Evolutionary conservation across 2,113 vertebrate species (phyloP).

Genomic region (Terrapene triunguis): DNA sequence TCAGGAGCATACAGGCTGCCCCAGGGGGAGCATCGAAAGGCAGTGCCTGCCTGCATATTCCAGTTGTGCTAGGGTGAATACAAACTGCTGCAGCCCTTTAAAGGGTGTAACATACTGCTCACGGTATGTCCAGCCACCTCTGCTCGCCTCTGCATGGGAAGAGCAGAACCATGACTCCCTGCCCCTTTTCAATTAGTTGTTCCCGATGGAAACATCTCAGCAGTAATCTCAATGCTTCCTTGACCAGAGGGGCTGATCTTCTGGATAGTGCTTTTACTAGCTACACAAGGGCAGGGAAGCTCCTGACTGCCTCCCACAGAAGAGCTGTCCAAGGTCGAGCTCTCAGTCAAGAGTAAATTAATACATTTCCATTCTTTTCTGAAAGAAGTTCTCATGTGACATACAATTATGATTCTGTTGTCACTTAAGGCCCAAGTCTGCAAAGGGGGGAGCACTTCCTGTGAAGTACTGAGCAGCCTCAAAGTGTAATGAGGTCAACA

Average conservation of each 20-base stretch:
- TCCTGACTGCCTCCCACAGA: background rate
- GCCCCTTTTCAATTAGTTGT: background rate
- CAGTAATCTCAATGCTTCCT: background rate
- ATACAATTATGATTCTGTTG: background rate
- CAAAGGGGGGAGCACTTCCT: background rate
- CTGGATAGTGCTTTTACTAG: background rate
- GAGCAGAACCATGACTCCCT: background rate
- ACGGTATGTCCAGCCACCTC: background rate
- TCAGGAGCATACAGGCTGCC: background rate
- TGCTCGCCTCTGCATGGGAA: background rate
- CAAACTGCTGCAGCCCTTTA: background rate
- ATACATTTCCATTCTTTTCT: background rate
- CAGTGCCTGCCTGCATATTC: background rate
- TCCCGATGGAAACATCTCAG: background rate
- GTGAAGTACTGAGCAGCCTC: background rate
- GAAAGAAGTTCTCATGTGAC: background rate
- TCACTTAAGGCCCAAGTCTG: background rate
- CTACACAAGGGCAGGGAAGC: background rate
- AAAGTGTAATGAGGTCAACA: background rate
- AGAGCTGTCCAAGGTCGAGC: background rate
- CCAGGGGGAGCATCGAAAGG: background rate
- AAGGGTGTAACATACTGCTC: background rate
- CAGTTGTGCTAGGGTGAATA: background rate
- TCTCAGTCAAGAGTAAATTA: background rate
- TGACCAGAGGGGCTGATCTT: background rate